Evolutionary conservation across 1,140 invertebrate species (phyloP).

Genomic region (Drosophila parvula): DNA sequence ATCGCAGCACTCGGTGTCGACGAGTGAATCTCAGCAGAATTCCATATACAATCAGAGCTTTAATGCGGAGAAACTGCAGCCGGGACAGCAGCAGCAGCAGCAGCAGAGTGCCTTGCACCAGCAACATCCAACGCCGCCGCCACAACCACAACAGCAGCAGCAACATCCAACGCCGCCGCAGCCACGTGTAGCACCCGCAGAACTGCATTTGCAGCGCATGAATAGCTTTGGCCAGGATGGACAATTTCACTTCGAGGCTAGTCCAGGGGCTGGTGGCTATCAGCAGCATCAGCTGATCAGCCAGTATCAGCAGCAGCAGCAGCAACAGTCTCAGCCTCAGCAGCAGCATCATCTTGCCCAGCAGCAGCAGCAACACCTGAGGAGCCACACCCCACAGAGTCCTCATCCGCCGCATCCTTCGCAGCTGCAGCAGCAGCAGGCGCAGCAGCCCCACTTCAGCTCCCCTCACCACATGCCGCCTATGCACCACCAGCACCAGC

Average conservation of each 20-base stretch:
- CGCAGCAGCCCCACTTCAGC: constrained; percentile 63
- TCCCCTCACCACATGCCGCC: constrained; percentile 77
- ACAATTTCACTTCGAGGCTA: constrained; percentile 78
- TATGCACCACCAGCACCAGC: constrained; percentile 78
- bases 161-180: constrained; percentile 44
- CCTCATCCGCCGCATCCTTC: constrained; percentile 64
- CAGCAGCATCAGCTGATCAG: constrained; percentile 75
- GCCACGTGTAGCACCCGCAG: constrained; percentile 52
- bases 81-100: constrained; percentile 50
- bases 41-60: constrained; percentile 83
- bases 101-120: constrained; percentile 68
- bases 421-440: constrained; percentile 69
- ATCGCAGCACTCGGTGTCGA: constrained; percentile 79
- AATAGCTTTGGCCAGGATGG: constrained; percentile 77
- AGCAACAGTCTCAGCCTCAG: constrained; percentile 21
- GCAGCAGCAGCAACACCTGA: constrained; percentile 66
- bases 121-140: constrained; percentile 71
- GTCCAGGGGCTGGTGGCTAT: constrained; percentile 59
- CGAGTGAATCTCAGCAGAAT: constrained; percentile 83
- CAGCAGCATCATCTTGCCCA: constrained; percentile 60
- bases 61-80: constrained; percentile 73
- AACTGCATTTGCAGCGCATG: constrained; percentile 69
- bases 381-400: constrained; percentile 80
- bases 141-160: constrained; percentile 48
- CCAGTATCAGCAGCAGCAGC: constrained; percentile 76